Evolutionary conservation across 2,113 vertebrate genomes (phyloP).

Genomic region (Oxyruncus cristatus): DNA sequence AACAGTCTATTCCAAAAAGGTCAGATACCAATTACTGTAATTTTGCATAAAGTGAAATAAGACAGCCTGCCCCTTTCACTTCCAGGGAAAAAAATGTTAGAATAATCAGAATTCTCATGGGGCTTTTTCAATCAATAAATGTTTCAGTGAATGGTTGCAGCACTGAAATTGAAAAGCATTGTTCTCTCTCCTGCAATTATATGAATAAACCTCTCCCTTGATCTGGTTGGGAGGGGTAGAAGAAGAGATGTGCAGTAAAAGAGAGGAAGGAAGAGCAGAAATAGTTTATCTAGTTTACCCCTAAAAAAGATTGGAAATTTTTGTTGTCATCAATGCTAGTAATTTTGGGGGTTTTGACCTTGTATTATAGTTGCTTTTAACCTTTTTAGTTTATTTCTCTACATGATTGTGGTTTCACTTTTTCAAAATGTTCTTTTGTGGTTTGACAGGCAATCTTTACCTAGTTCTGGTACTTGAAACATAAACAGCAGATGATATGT

Average conservation of each 20-base stretch:
- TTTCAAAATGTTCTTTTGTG: background rate
- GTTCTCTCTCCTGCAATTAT: conserved; percentile 21
- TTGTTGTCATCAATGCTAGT: background rate
- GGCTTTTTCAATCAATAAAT: conserved; percentile 67
- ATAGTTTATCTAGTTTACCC: background rate
- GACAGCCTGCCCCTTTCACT: conserved; percentile 57
- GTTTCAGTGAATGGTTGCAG: conserved; percentile 51
- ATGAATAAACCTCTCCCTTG: background rate
- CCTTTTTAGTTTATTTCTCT: background rate
- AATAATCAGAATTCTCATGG: conserved; percentile 56
- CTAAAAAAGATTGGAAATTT: background rate
- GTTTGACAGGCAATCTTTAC: background rate
- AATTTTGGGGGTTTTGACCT: background rate
- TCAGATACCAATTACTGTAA: conserved; percentile 73
- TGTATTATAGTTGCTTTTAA: background rate
- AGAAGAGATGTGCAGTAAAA: background rate
- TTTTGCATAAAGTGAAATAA: conserved; percentile 72
- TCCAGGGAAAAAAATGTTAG: conserved; percentile 51
- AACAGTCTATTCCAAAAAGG: conserved; percentile 65
- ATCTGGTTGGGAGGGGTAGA: background rate
- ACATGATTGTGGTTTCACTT: background rate
- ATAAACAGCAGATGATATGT: background rate
- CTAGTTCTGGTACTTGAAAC: background rate
- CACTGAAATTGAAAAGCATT: conserved; percentile 39
- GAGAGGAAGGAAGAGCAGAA: background rate